Evolutionary conservation across 92 coral and sea anemone genomes (phyloP), one percentile per base, ranked within the genome.

Genomic region (Desmophyllum pertusum): DNA sequence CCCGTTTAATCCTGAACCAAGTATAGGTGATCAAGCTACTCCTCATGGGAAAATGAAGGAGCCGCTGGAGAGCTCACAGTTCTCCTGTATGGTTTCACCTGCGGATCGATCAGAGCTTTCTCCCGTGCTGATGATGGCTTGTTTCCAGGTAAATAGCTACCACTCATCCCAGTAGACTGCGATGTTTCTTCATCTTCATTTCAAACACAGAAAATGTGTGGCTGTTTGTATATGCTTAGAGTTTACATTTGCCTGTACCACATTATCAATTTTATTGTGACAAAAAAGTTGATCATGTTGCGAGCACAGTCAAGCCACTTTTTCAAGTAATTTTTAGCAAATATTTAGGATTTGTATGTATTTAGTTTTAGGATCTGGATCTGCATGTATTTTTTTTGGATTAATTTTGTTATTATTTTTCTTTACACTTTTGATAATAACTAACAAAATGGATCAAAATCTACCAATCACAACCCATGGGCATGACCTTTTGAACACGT

Each of bases 111-210:
- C 42, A 37, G 79, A 82, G 0, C 40, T 86, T 29, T 85, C 86
- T 37, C 93, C 98, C 36, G 69, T 94, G 21, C 75, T 81, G 42
- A 92, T 94, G 98, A 92, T 81, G 52, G 91, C 95, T 4, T 94
- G 98, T 67, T 77, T 94, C 11, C 93, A 93, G 95, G 97, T 93
- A 85, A 5, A 39, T 25, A 10, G 31, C 19, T 48, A 48, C 21
- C 6, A 11, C 53, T 48, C 51, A 43, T 29, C 6, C 30, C 0
- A 21, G 63, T 55, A 43, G 48, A 55, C 63, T 55, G 25, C 10
- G 25, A 14, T 27, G 27, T 55, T 55, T 59, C 2, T 59, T 21
- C 4, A 59, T 59, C 15, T 10, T 59, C 29, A 27, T 27, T 59
- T 59, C 65, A 10, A 59, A 25, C 65, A 23, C 6, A 27, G n/a